These are phyloP conservation scores for Stenurella melanura DNA, from an alignment of 2,888 invertebrate species.

Conservation along the genomic window DNA sequence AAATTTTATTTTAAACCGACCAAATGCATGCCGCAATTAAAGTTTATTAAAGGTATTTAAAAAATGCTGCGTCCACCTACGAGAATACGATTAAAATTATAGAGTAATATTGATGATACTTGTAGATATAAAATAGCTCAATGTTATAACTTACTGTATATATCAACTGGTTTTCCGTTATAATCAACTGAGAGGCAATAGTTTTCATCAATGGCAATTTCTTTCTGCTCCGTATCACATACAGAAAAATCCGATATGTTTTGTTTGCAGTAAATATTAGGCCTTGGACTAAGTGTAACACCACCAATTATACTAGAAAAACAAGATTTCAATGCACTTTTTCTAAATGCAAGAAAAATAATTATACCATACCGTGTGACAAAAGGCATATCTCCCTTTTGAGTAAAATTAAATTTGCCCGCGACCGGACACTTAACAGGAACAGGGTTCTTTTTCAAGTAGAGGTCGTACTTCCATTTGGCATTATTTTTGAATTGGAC, in stretches of 20 bases:
- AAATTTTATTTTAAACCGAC: no score
- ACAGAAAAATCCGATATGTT: slow-evolving; percentile 97
- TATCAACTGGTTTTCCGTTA: slow-evolving; percentile 94
- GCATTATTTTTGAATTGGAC: slow-evolving; percentile 91
- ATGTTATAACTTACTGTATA: slow-evolving; percentile 81
- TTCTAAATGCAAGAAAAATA: not conserved
- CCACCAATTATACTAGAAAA: slow-evolving; percentile 89
- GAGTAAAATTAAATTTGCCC: slow-evolving; percentile 96
- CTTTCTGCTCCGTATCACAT: slow-evolving; percentile 96
- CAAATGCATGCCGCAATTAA: no score
- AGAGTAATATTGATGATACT: not conserved
- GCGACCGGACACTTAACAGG: slow-evolving; percentile 97
- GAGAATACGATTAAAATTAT: no score
- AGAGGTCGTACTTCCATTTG: slow-evolving; percentile 91
- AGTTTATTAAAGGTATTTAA: not conserved
- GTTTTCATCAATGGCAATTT: slow-evolving; percentile 94
- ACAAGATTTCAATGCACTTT: not conserved
- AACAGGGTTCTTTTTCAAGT: slow-evolving; percentile 90
- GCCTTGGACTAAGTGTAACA: slow-evolving; percentile 94
- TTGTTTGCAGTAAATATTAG: slow-evolving; percentile 92
- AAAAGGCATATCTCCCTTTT: slow-evolving; percentile 92
- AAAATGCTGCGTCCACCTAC: no score
- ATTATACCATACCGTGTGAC: slow-evolving; percentile 78
- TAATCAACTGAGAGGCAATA: slow-evolving; percentile 98
- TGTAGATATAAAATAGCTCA: slow-evolving; percentile 12